phyloP scores from a whole-genome alignment of 2,888 invertebrate genomes.

The Melangyna quadrimaculata region DNA sequence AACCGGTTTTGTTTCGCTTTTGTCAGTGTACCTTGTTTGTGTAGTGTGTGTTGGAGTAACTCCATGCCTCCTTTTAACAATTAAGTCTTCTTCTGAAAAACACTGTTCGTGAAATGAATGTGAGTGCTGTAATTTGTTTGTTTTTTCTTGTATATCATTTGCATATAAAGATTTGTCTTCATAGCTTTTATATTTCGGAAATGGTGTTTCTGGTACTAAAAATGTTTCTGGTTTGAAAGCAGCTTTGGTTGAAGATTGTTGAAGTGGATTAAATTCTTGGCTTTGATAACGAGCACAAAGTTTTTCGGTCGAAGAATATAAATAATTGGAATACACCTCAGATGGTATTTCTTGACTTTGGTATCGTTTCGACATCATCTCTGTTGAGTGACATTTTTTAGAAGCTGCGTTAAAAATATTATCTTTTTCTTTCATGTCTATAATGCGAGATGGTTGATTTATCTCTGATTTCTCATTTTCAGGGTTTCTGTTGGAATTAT shows the following conservation, averaged over 20 bases:
- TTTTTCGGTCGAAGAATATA: constrained; percentile 85
- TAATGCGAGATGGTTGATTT: constrained; percentile 79
- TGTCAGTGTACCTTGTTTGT: constrained; percentile 79
- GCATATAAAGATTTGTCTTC: constrained; percentile 85
- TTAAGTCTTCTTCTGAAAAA: constrained; percentile 83
- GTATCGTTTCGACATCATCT: constrained; percentile 83
- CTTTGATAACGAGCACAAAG: constrained; percentile 85
- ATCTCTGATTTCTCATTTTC: constrained; percentile 78
- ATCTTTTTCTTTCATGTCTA: constrained; percentile 74
- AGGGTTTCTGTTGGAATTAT: constrained; percentile 56
- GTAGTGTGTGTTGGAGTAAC: constrained; percentile 80
- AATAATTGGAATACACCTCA: constrained; percentile 82
- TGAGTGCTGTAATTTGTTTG: constrained; percentile 84
- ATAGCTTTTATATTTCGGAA: constrained; percentile 85
- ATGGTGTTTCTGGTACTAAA: constrained; percentile 83
- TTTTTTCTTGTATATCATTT: constrained; percentile 85
- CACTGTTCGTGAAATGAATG: constrained; percentile 86
- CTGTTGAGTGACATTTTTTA: constrained; percentile 82
- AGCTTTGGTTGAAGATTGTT: constrained; percentile 62
- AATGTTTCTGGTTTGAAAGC: constrained; percentile 36
- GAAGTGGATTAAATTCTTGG: constrained; percentile 84
- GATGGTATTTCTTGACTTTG: constrained; percentile 84
- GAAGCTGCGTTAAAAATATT: constrained; percentile 75
- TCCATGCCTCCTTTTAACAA: constrained; percentile 79
- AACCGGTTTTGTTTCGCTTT: constrained; percentile 82